These are phyloP conservation scores for Ichneumoninae sp. DNA, from an alignment of 2,888 invertebrate species.

Conservation along the genomic window DNA sequence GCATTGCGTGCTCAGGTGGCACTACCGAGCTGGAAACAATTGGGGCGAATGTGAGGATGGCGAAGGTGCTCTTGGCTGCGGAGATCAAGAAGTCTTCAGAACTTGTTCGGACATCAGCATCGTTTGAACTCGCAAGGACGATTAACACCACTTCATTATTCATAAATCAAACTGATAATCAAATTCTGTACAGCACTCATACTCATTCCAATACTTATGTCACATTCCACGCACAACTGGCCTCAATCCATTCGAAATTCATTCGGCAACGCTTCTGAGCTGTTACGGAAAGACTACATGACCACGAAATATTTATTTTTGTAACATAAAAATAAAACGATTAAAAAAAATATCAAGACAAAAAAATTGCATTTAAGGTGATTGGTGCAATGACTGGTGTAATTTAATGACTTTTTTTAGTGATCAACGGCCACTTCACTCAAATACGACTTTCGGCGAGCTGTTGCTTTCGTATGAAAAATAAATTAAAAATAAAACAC, in stretches of 20 bases:
- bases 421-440: background rate
- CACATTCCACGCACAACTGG: background rate
- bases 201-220: background rate
- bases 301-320: background rate
- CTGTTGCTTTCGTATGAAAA: too few relatives aligned
- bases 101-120: slow-evolving; percentile 85
- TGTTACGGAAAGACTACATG: background rate
- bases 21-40: slow-evolving; percentile 85
- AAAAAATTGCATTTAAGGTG: background rate
- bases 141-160: background rate
- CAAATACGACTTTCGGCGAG: too few relatives aligned
- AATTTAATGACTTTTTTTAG: background rate
- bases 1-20: slow-evolving; percentile 87
- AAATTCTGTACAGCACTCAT: background rate
- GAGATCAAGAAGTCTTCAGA: slow-evolving; percentile 85
- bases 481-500: background rate
- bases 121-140: background rate
- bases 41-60: slow-evolving; percentile 85
- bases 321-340: background rate
- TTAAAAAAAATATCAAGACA: background rate
- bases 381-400: background rate
- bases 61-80: slow-evolving; percentile 84
- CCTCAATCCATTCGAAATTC: background rate
- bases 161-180: background rate
- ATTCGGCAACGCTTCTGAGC: background rate